A percentile compares a stretch with the other conserved stretches of the same genome.
These are phyloP conservation scores for Xenopus petersii DNA, from an alignment of 2,797 vertebrate genomes.

Conservation along the genomic window DNA sequence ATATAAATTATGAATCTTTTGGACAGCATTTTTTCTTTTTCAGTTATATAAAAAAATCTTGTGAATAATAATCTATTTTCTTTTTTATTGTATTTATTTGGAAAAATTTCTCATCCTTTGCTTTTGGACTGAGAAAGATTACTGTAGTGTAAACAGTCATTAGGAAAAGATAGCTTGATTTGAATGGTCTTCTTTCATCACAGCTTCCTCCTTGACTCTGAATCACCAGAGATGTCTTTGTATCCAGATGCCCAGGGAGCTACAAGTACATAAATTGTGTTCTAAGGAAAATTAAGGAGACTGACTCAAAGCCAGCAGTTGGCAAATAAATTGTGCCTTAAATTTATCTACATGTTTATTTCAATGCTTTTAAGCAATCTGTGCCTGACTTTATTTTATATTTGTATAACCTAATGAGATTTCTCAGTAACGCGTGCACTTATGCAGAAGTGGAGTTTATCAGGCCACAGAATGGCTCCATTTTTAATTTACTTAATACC, in stretches of 20 bases:
- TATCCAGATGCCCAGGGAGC: slow-evolving; percentile 36
- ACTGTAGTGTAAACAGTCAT: background rate
- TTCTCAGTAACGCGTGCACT: background rate
- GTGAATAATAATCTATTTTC: too few relatives aligned
- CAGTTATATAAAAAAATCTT: background rate
- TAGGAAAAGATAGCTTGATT: background rate
- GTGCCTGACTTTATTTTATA: background rate
- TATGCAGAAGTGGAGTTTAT: background rate
- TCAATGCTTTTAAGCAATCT: background rate
- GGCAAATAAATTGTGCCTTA: slow-evolving; percentile 16
- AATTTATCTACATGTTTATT: background rate
- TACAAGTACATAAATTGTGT: slow-evolving; percentile 43
- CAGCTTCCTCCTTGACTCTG: slow-evolving; percentile 29
- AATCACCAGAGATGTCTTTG: slow-evolving; percentile 37
- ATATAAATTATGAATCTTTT: too few relatives aligned
- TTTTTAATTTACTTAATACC: background rate
- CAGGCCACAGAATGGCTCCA: background rate
- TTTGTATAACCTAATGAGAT: background rate
- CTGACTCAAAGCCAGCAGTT: background rate
- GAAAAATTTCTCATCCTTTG: background rate
- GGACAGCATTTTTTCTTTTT: background rate
- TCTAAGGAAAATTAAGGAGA: slow-evolving; percentile 22
- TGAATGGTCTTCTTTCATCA: slow-evolving; percentile 40
- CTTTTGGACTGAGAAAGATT: background rate
- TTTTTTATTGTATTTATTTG: background rate